These are phyloP conservation scores for Herminia tarsipennalis DNA, from an alignment of 2,888 invertebrate species.

Conservation along the genomic window DNA sequence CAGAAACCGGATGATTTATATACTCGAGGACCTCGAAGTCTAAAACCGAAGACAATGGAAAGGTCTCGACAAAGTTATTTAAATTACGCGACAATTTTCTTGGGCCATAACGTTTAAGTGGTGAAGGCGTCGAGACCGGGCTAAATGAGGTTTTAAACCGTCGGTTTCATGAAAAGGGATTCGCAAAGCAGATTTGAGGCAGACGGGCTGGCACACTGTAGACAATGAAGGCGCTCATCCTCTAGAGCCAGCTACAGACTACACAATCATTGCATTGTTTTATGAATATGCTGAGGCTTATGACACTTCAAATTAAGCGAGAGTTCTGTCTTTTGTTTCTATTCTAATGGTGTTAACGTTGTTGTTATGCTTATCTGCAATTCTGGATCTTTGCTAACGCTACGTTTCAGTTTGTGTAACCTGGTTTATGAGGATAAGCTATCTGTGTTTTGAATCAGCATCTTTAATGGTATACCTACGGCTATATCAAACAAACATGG, in stretches of 20 bases:
- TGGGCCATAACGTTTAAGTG: slow-evolving; percentile 74
- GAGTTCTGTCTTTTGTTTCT: slow-evolving; percentile 57
- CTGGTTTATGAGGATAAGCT: no score
- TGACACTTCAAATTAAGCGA: slow-evolving; percentile 72
- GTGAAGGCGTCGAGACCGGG: slow-evolving; percentile 68
- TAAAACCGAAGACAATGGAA: slow-evolving; percentile 69
- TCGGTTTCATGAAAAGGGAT: slow-evolving; percentile 72
- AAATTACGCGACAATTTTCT: slow-evolving; percentile 83
- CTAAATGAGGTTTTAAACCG: slow-evolving; percentile 82
- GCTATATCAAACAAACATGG: no score
- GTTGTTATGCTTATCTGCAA: slow-evolving; percentile 16
- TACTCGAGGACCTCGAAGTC: slow-evolving; percentile 58
- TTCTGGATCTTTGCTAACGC: background rate
- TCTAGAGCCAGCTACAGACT: slow-evolving; percentile 45
- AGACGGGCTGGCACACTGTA: slow-evolving; percentile 55
- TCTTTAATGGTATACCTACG: no score
- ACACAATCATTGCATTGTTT: slow-evolving; percentile 76
- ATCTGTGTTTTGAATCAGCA: no score
- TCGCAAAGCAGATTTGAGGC: slow-evolving; percentile 77
- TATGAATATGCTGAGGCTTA: slow-evolving; percentile 69
- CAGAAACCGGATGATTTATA: slow-evolving; percentile 66
- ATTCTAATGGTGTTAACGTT: slow-evolving; percentile 32
- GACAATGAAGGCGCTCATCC: slow-evolving; percentile 71
- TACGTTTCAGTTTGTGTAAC: no score
- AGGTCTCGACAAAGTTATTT: slow-evolving; percentile 75